Percentiles rank a stretch among this genome's conserved stretches.
phyloP scores from a whole-genome alignment of 2,113 vertebrate genomes.

The Leptobrachium leishanense region DNA sequence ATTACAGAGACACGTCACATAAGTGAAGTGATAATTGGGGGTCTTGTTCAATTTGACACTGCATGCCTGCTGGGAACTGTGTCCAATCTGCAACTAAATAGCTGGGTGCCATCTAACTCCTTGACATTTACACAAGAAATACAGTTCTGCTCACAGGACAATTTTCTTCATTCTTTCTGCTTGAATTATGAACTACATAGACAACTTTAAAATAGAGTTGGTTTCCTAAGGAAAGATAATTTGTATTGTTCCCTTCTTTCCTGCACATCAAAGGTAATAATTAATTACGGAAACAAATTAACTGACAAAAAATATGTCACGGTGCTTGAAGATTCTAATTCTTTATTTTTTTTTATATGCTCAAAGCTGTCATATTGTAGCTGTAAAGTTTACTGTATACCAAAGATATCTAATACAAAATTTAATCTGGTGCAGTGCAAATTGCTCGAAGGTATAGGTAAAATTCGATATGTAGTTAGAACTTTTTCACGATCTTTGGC shows the following conservation, averaged over 20 bases:
- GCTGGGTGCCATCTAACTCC: conserved; percentile 54
- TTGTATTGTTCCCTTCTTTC: conserved; percentile 42
- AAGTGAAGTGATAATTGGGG: conserved; percentile 55
- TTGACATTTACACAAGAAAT: conserved; percentile 63
- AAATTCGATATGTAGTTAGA: no score
- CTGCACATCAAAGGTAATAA: conserved; percentile 56
- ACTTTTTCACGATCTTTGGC: no score
- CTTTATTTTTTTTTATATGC: no score
- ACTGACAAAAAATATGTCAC: conserved; percentile 56
- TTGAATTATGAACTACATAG: conserved; percentile 46
- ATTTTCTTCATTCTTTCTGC: conserved; percentile 58
- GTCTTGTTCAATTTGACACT: conserved; percentile 56
- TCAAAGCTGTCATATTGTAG: no score
- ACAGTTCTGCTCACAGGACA: conserved; percentile 37
- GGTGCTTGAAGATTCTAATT: conserved; percentile 50
- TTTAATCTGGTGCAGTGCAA: no score
- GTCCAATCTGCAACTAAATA: conserved; percentile 55
- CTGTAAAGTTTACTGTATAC: no score
- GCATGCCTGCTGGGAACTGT: conserved; percentile 44
- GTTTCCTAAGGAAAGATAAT: conserved; percentile 39
- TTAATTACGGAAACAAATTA: conserved; percentile 66
- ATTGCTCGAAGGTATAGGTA: no score
- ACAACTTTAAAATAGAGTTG: conserved; percentile 51
- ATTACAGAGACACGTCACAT: conserved; percentile 53
- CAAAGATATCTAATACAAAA: no score